Conservation (phyloP, 2,113 vertebrate species). For the Eulemur macaco region DNA sequence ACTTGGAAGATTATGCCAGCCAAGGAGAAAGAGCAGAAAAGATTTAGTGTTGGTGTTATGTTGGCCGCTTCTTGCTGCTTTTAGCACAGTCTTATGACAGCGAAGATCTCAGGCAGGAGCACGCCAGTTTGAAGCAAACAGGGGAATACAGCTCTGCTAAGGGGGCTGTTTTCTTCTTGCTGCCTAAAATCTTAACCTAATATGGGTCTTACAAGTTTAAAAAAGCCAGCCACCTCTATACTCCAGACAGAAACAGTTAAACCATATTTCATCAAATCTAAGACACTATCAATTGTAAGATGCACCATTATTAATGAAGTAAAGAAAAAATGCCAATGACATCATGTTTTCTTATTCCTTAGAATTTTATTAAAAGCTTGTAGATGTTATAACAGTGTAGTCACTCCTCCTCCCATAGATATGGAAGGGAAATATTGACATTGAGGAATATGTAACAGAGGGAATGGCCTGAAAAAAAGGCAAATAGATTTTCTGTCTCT, state of each 20-base stretch:
- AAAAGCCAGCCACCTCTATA: not conserved
- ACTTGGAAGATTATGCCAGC: not conserved
- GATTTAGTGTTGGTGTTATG: not conserved
- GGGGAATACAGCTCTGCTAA: not conserved
- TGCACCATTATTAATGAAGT: not conserved
- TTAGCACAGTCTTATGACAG: not conserved
- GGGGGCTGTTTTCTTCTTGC: not conserved
- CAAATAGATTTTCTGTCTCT: too few relatives aligned
- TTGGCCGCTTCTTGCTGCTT: not conserved
- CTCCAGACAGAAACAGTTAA: not conserved
- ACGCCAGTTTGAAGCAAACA: not conserved
- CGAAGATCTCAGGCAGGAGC: not conserved
- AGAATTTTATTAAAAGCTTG: not conserved
- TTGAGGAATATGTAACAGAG: too few relatives aligned
- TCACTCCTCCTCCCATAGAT: too few relatives aligned
- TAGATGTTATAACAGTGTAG: too few relatives aligned
- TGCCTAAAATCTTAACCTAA: not conserved
- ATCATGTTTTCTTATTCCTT: not conserved
- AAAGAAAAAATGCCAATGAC: not conserved
- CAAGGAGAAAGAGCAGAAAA: not conserved
- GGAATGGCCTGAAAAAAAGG: too few relatives aligned
- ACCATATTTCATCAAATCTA: not conserved
- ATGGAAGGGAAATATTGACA: too few relatives aligned
- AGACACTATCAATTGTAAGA: not conserved
- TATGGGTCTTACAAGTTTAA: not conserved